Base-by-base conservation (phyloP, 2,797 vertebrate genomes). In the Nannoperca obscura region DNA sequence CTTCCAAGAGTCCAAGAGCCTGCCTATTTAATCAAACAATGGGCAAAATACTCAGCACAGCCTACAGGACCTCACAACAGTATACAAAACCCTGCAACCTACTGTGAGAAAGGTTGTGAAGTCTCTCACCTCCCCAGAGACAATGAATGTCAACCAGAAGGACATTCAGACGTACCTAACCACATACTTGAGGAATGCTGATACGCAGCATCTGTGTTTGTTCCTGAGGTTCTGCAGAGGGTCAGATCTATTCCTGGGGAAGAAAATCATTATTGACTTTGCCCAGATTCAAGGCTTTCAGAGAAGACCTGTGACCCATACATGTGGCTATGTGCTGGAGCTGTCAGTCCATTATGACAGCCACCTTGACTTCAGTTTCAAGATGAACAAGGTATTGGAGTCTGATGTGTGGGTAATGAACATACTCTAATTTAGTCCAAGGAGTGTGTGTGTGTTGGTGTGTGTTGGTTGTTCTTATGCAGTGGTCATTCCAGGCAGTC, bases 1-100 rank as follows among this genome's bases (percentile, higher is more conserved):
- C 62, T 87, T 84, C 50, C 72, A 86, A 63, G 65, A 80, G 72
- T 82, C 49, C 68, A 86, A 63, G 69, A 80, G 71, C 67, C 59
- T 70, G 85, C 72, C 6, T 78, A 70, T 44, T 60, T 87, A 11
- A 78, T 82, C 8, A 50, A 83, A 44, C 68, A 83, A 47, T 81
- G 66, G 80, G 27, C 50, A 46, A 61, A 47, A 76, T 77, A 11
- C 36, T 11, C 7, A 11, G 36, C 36, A 38, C 36, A 11, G 36
- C 27, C 32, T 74, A 70, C 6, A 57, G 42, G 80, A 74, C 17
- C 24, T 78, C 14, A 36, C 30, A 50, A 22, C 59, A 49, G 58
- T 71, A 20, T 78, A 85, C 10, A 19, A 69, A 57, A 50, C 38
- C 3, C 7, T 86, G 57, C 53, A 83, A 22, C 73, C 77, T 71